Evolutionary conservation across 1,140 invertebrate species (phyloP).

Genomic region (Trichonephila clavipes): DNA sequence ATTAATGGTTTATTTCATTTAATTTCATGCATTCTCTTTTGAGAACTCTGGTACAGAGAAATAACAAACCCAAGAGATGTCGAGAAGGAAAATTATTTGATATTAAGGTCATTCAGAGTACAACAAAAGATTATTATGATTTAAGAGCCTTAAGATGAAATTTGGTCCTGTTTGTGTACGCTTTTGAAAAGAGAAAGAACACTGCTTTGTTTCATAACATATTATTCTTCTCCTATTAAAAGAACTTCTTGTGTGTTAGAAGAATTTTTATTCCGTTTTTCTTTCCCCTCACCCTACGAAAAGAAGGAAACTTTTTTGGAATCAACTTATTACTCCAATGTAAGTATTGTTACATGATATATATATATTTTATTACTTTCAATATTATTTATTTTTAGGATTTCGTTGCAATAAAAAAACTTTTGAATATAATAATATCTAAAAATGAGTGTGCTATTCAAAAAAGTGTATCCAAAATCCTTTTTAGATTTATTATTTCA

Average conservation of each 20-base stretch:
- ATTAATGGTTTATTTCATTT: neutral
- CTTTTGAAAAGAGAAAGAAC: neutral
- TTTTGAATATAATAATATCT: too few species aligned
- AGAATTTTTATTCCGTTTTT: too few species aligned
- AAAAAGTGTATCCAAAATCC: too few species aligned
- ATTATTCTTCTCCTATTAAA: neutral
- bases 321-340: neutral
- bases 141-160: constrained; percentile 12
- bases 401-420: neutral
- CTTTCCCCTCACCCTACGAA: too few species aligned
- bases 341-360: too few species aligned
- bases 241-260: too few species aligned
- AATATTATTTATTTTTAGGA: neutral
- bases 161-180: neutral
- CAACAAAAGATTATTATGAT: constrained; percentile 36
- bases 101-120: constrained; percentile 18
- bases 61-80: neutral
- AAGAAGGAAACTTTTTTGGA: neutral
- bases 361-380: too few species aligned
- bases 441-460: too few species aligned
- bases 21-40: neutral
- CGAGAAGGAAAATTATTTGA: neutral
- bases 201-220: neutral
- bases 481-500: too few species aligned
- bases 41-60: neutral